Evolutionary conservation across 1,140 invertebrate genomes (phyloP).

Genomic region (Bombus picipes): DNA sequence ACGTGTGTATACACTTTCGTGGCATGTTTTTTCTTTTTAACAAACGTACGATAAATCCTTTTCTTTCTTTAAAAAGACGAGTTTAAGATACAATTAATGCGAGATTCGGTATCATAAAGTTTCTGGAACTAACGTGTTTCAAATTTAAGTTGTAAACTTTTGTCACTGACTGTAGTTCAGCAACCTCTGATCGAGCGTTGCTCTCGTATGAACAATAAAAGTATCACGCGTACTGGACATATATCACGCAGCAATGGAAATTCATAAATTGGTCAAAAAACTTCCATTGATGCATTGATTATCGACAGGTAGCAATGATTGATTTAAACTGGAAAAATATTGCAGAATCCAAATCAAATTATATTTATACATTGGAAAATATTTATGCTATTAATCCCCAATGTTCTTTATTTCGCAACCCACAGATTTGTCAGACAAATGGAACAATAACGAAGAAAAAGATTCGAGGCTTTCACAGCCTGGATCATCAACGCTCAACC

Average conservation of each 20-base stretch:
- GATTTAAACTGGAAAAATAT: not conserved
- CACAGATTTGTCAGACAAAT: fast-evolving
- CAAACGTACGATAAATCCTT: too few species aligned
- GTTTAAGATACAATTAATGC: too few species aligned
- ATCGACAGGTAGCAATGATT: not conserved
- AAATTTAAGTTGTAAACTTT: not conserved
- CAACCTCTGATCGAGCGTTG: not conserved
- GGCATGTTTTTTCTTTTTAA: fast-evolving
- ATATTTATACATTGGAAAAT: not conserved
- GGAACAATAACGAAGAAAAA: not conserved
- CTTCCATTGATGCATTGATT: not conserved
- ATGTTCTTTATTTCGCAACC: not conserved
- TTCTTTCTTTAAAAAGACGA: too few species aligned
- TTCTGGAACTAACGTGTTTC: not conserved
- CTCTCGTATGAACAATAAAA: not conserved
- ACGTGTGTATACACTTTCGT: too few species aligned
- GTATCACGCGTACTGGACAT: not conserved
- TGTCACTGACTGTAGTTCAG: not conserved
- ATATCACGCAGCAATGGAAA: not conserved
- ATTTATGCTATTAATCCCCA: not conserved
- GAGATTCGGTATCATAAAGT: too few species aligned
- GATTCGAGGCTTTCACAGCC: too few species aligned
- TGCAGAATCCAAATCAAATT: not conserved
- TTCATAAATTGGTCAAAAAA: not conserved
- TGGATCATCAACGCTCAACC: too few species aligned